Evolutionary conservation across 2,888 invertebrate species (phyloP), one percentile per base, ranked within the genome.

Genomic region (Nomada fucata): DNA sequence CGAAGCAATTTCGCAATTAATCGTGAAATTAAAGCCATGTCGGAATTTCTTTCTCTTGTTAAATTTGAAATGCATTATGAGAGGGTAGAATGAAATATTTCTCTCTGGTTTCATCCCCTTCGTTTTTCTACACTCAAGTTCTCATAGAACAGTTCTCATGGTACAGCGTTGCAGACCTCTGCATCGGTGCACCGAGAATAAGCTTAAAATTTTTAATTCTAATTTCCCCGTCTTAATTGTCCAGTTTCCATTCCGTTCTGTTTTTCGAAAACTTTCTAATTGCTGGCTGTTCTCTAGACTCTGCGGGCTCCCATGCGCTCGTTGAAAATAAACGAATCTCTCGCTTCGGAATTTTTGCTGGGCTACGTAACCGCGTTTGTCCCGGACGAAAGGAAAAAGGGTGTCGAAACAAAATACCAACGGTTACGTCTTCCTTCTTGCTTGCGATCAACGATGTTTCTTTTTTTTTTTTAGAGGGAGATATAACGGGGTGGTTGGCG

Each of bases 261-360:
- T 36, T 80, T 79, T 79, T 63, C 61, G 64, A 73, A 77, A 76
- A 75, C 64, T 77, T 77, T 78, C 69, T 74, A 71, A 75, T 78
- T 76, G 75, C 83, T 15, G 44, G 52, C 76, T 55, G 55, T 76
- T 79, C 85, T 76, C 74, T 23, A 44, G 81, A 57, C 55, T 23
- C 64, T 42, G 23, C 36, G 57, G 29, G 13, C 26, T 60, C 20
- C 29, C 23, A 36, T 11, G 11, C 57, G 15, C 15, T 42, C 47
- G 52, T 65, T 77, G 67, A 71, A 57, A 67, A 50, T 60, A 63
- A 20, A 61, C 23, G 29, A 57, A 52, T 42, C 65, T 55, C 64
- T 42, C 36, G 61, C 50, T 71, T 55, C 36, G 55, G 23, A 50
- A 71, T 50, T 61, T 71, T 67, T 29, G 23, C 59, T 15, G 18